phyloP scores from a whole-genome alignment of 2,888 invertebrate species.

The Antheraea yamamai region DNA sequence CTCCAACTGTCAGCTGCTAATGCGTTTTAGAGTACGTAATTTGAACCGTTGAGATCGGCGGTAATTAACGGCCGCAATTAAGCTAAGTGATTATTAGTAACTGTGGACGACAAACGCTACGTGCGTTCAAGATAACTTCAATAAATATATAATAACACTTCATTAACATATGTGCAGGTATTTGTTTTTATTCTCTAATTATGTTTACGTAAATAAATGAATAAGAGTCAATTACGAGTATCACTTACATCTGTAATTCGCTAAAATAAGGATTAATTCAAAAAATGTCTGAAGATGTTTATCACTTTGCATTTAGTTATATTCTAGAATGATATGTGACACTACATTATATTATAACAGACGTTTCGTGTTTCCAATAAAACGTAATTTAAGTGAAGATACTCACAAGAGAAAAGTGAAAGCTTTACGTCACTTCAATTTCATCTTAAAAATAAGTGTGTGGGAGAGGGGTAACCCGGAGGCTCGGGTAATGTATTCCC shows the following conservation, averaged over 20 bases:
- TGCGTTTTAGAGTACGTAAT: conserved; percentile 83
- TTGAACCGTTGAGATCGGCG: conserved; percentile 80
- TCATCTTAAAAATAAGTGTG: conserved; percentile 79
- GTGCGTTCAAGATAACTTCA: conserved; percentile 30
- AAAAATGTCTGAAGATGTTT: background rate
- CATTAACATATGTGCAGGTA: background rate
- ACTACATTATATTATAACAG: conserved; percentile 34
- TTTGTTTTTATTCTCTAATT: background rate
- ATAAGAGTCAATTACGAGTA: background rate
- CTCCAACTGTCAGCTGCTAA: conserved; percentile 81
- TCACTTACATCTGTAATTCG: too few relatives aligned
- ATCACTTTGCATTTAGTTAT: background rate
- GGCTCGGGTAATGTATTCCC: conserved; percentile 80
- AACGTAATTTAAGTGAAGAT: conserved; percentile 75
- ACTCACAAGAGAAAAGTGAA: conserved; percentile 74
- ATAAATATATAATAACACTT: background rate
- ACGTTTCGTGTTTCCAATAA: conserved; percentile 70
- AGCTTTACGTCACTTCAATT: conserved; percentile 81
- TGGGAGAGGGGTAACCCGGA: conserved; percentile 76
- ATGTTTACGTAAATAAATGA: background rate
- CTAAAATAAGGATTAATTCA: too few relatives aligned
- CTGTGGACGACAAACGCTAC: conserved; percentile 58
- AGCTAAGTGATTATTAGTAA: conserved; percentile 80
- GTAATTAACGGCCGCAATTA: conserved; percentile 81
- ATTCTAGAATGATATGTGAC: conserved; percentile 14